Evolutionary conservation across 2,797 vertebrate genomes (phyloP).

Genomic region (Sphenodon punctatus): DNA sequence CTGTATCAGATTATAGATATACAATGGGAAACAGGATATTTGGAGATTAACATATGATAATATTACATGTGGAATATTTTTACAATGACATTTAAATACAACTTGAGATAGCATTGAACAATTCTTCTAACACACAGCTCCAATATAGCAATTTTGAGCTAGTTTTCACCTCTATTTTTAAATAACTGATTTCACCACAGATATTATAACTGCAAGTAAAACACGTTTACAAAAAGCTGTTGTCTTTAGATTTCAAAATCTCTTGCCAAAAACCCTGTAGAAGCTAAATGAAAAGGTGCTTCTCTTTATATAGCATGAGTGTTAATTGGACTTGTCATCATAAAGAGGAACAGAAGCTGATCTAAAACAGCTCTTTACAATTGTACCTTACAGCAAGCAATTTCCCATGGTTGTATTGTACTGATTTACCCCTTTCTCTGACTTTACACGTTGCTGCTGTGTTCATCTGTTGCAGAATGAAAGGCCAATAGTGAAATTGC

Average conservation of each 20-base stretch:
- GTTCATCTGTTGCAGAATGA: conserved; percentile 37
- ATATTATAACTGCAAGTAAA: conserved; percentile 64
- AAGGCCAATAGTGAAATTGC: conserved; percentile 20
- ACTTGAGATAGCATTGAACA: conserved; percentile 48
- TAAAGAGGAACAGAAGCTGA: conserved; percentile 41
- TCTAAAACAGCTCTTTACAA: conserved; percentile 35
- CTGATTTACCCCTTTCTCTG: conserved; percentile 20
- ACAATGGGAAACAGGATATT: conserved; percentile 19
- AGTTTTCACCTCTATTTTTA: conserved; percentile 65
- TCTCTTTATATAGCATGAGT: conserved; percentile 47
- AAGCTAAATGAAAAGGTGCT: conserved; percentile 38
- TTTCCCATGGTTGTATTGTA: conserved; percentile 26
- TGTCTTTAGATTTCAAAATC: conserved; percentile 64
- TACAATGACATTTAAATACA: conserved; percentile 43
- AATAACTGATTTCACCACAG: conserved; percentile 59
- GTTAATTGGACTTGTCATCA: conserved; percentile 46
- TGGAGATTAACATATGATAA: conserved; percentile 22
- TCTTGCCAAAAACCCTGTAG: conserved; percentile 29
- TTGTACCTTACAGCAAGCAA: neutral
- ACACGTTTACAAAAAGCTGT: conserved; percentile 60
- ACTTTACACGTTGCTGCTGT: conserved; percentile 34
- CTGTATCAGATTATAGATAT: neutral
- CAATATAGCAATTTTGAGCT: conserved; percentile 33
- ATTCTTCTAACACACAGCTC: conserved; percentile 37
- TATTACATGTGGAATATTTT: conserved; percentile 32